A percentile compares a stretch with the other conserved stretches of the same genome.
phyloP scores from a whole-genome alignment of 2,888 invertebrate species.

The Caenorhabditis doughertyi region DNA sequence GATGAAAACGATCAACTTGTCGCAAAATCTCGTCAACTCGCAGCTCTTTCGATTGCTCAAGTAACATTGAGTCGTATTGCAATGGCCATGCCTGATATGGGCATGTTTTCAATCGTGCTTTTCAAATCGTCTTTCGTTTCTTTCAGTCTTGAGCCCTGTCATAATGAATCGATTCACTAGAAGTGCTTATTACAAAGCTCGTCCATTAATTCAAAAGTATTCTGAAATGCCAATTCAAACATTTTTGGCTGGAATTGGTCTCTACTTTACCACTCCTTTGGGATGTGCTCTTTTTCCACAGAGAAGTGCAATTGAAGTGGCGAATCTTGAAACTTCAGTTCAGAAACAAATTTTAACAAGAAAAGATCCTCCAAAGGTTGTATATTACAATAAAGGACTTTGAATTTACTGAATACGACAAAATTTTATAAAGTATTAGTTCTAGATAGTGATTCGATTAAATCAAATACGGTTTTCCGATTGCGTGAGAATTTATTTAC shows the following conservation, averaged over 20 bases:
- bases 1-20: conserved; percentile 65
- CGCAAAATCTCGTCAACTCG: conserved; percentile 86
- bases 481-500: conserved; percentile 12
- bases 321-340: conserved; percentile 87
- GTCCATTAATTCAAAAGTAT: conserved; percentile 53
- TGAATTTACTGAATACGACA: conserved; percentile 84
- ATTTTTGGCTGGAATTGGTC: conserved; percentile 83
- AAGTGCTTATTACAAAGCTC: conserved; percentile 84
- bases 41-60: conserved; percentile 90
- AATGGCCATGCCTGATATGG: conserved; percentile 96
- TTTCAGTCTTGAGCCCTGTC: conserved; percentile 88
- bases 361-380: conserved; percentile 85
- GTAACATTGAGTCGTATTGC: conserved; percentile 91
- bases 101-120: conserved; percentile 85
- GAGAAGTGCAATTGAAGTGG: conserved; percentile 85
- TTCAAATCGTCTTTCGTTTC: background rate
- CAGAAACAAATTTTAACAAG: conserved; percentile 86
- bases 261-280: conserved; percentile 94
- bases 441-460: background rate
- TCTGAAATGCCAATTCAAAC: conserved; percentile 72
- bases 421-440: too few relatives aligned
- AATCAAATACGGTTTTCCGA: background rate
- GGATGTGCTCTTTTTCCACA: conserved; percentile 97
- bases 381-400: conserved; percentile 94
- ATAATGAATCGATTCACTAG: conserved; percentile 91